Evolutionary conservation across 1,140 invertebrate species (phyloP).

Genomic region (Proales similis): DNA sequence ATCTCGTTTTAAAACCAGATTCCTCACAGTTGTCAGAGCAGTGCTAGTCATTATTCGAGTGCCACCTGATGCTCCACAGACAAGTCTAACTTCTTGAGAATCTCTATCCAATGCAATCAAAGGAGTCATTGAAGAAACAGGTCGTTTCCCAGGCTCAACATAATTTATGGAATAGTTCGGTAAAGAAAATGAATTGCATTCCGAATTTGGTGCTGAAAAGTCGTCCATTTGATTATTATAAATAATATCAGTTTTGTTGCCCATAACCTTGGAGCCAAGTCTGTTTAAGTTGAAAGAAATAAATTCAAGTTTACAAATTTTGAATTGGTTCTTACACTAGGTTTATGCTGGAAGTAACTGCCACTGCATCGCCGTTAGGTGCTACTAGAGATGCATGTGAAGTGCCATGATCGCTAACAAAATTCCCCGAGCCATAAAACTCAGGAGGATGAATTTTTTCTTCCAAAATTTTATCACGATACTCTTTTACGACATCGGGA

Average conservation of each 20-base stretch:
- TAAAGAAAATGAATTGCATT: constrained; percentile 68
- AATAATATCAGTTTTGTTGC: constrained; percentile 73
- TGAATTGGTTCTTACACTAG: constrained; percentile 59
- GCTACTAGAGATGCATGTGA: constrained; percentile 81
- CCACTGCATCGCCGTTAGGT: constrained; percentile 79
- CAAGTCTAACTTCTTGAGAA: constrained; percentile 64
- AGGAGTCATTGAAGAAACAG: constrained; percentile 85
- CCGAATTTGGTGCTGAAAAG: constrained; percentile 69
- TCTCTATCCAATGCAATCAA: constrained; percentile 65
- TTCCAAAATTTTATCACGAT: constrained; percentile 44
- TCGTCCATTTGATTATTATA: constrained; percentile 93
- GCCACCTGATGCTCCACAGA: constrained; percentile 81
- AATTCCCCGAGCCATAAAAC: constrained; percentile 17
- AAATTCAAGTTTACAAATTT: background rate
- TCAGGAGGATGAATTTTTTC: constrained; percentile 39
- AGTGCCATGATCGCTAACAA: constrained; percentile 4
- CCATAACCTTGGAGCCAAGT: constrained; percentile 52
- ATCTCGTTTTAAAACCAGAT: constrained; percentile 72
- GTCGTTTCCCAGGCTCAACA: constrained; percentile 70
- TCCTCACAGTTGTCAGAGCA: constrained; percentile 62
- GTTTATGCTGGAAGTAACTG: constrained; percentile 85
- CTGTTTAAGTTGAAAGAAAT: constrained; percentile 45
- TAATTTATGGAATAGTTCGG: constrained; percentile 68
- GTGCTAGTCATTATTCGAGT: constrained; percentile 76
- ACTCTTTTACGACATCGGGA: constrained; percentile 41